phyloP scores from a whole-genome alignment of 2,113 vertebrate genomes.

The Ciconia maguari region DNA sequence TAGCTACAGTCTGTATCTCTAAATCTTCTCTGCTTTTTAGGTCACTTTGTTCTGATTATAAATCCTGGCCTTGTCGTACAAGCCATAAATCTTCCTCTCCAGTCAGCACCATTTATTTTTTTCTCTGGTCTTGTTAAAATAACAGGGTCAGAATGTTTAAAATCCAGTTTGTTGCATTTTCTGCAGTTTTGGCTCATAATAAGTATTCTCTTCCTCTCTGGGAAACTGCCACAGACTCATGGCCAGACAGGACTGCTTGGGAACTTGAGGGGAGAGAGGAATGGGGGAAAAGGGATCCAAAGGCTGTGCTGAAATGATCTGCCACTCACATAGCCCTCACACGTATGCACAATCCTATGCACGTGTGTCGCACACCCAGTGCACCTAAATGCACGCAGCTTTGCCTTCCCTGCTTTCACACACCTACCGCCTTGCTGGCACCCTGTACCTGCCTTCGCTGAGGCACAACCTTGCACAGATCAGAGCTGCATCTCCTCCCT shows the following conservation, averaged over 20 bases:
- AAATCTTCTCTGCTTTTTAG: conserved; percentile 55
- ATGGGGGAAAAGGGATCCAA: neutral
- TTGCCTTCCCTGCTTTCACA: neutral
- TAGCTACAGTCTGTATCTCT: neutral
- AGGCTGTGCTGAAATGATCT: neutral
- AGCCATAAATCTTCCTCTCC: conserved; percentile 53
- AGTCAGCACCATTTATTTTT: conserved; percentile 37
- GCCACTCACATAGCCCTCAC: neutral
- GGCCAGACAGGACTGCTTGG: neutral
- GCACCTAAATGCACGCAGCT: fast-evolving
- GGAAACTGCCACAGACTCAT: neutral
- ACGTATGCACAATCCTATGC: fast-evolving
- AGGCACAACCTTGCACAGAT: neutral
- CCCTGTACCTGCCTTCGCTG: neutral
- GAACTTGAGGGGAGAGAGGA: neutral
- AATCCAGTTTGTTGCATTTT: conserved; percentile 22
- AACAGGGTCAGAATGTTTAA: conserved; percentile 52
- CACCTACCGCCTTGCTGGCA: neutral
- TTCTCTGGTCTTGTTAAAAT: conserved; percentile 33
- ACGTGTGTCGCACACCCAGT: neutral
- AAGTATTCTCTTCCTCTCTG: neutral
- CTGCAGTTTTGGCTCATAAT: neutral
- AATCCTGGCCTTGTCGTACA: conserved; percentile 32
- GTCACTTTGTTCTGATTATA: conserved; percentile 47
- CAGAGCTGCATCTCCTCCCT: neutral